phyloP scores from a whole-genome alignment of 1,140 invertebrate species.

The Goniozus legneri region DNA sequence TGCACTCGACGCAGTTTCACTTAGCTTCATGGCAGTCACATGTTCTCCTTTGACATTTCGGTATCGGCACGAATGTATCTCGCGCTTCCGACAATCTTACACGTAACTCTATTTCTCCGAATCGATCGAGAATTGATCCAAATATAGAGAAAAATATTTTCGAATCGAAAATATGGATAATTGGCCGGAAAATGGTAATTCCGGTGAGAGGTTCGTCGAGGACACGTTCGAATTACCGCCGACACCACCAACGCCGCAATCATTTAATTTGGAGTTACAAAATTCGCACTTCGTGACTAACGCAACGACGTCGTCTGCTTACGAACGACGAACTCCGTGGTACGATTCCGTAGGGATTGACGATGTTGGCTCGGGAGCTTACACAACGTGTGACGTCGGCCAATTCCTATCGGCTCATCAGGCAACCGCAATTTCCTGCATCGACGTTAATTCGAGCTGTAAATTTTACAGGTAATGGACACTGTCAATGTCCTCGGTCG shows the following conservation, averaged over 20 bases:
- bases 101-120: too few species aligned
- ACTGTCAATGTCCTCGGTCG: too few species aligned
- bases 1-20: too few species aligned
- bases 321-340: slow-evolving; percentile 17
- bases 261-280: slow-evolving; percentile 11
- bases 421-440: slow-evolving; percentile 10
- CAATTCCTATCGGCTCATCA: slow-evolving; percentile 2
- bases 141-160: too few species aligned
- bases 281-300: slow-evolving; percentile 3
- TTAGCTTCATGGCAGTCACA: slow-evolving; percentile 10
- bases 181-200: slow-evolving; percentile 5
- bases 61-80: too few species aligned
- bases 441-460: slow-evolving; percentile 21
- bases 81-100: too few species aligned
- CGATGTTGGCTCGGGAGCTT: background rate
- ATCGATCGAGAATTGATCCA: too few species aligned
- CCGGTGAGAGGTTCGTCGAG: slow-evolving; percentile 11
- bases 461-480: slow-evolving; percentile 25
- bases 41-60: slow-evolving; percentile 30
- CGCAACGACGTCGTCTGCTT: slow-evolving; percentile 4
- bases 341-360: slow-evolving; percentile 9
- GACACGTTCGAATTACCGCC: slow-evolving; percentile 23
- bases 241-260: slow-evolving; percentile 14
- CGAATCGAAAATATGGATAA: slow-evolving; percentile 1
- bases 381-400: background rate